These are phyloP conservation scores for Mus caroli DNA, from an alignment of 2,797 vertebrate genomes.

Conservation along the genomic window DNA sequence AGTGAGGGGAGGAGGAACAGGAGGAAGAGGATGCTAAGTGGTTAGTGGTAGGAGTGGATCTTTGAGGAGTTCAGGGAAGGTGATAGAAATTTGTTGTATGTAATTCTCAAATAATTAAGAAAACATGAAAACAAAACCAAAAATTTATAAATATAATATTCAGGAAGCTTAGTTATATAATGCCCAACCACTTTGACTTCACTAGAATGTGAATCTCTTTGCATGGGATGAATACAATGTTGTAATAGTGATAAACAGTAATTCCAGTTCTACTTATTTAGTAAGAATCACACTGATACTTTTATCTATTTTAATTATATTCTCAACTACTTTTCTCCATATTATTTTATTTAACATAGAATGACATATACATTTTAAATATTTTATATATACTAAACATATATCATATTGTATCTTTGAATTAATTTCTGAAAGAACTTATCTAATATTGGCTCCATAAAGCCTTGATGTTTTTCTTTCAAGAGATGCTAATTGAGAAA, in stretches of 20 bases:
- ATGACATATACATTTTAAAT: neutral
- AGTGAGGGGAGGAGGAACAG: neutral
- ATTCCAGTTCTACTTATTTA: neutral
- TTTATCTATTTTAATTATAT: neutral
- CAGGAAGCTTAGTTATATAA: neutral
- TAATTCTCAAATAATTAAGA: neutral
- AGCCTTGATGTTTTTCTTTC: neutral
- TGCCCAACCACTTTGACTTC: neutral
- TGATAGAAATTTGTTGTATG: neutral
- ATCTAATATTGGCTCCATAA: neutral
- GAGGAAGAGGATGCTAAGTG: neutral
- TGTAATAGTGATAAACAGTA: neutral
- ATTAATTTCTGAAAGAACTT: conserved; percentile 23
- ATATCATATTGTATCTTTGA: neutral
- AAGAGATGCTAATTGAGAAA: neutral
- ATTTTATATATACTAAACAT: neutral
- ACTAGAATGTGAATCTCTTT: neutral
- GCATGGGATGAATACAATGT: neutral
- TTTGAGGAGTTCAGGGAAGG: neutral
- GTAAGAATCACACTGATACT: neutral
- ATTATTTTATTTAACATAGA: neutral
- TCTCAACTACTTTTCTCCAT: neutral
- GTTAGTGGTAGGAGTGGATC: neutral
- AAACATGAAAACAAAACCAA: neutral
- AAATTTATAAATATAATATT: neutral